Conservation (phyloP, 2,797 vertebrate species). For the Pseudochirops corinnae region DNA sequence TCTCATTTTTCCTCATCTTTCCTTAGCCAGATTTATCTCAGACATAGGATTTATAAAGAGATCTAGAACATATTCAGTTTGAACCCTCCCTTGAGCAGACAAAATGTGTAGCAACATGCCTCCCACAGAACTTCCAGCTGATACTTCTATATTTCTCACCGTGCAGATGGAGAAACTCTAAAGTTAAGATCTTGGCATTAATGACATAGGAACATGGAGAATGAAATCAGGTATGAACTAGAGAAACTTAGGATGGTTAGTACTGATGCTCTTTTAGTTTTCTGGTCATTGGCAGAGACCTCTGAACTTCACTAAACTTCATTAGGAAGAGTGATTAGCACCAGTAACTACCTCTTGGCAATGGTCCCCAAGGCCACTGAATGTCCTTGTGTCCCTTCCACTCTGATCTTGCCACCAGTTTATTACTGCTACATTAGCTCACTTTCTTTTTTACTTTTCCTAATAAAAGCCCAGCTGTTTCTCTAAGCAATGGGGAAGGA, state of each 20-base stretch:
- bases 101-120: not conserved
- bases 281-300: not conserved
- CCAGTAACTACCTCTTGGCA: not conserved
- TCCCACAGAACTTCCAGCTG: not conserved
- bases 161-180: not conserved
- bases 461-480: not conserved
- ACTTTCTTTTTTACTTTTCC: not conserved
- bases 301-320: not conserved
- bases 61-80: not conserved
- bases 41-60: not conserved
- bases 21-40: not conserved
- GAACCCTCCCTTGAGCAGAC: not conserved
- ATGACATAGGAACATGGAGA: not conserved
- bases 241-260: not conserved
- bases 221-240: not conserved
- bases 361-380: not conserved
- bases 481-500: not conserved
- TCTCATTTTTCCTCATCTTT: not conserved
- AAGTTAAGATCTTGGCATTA: not conserved
- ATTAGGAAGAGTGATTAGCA: not conserved
- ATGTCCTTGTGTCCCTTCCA: not conserved
- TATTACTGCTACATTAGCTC: not conserved
- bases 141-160: not conserved
- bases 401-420: not conserved
- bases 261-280: not conserved